Base-by-base conservation (phyloP, 2,113 vertebrate genomes). In the Leptosomus discolor region DNA sequence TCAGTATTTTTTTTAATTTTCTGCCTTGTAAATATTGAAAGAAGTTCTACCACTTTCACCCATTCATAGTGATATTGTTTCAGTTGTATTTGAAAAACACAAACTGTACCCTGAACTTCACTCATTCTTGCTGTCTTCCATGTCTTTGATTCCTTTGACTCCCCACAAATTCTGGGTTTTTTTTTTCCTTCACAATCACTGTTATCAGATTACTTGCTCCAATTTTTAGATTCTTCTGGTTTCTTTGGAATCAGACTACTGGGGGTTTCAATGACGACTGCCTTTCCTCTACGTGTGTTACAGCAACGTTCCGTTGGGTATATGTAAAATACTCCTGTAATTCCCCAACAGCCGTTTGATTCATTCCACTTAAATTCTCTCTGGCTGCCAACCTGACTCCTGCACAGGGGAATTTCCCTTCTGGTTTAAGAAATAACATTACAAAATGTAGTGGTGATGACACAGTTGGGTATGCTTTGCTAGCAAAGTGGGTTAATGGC, bases 401-500 rank as follows among this genome's bases (percentile, higher is more conserved):
- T 12, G 22, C 36, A 9, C 8, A 9, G 5, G 10, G 41, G 15
- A 56, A 56, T 37, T n/a, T n/a, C 26, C 29, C n/a, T 32, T 32
- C 61, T 50, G 63, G 6, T 54, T 69, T n/a, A 21, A 75, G 54
- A 37, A 23, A 32, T 14, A 34, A 68, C 54, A n/a, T 68, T 6
- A 24, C 6, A 1, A 46, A 46, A 6, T 0, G 5, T 2, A 9
- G 39, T 3, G 4, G 11, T 3, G 36, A 37, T 17, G 21, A n/a
- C n/a, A 23, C 5, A 27, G 26, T 8, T 6, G 11, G 2, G 1
- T 11, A 5, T 3, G 9, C 34, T 61, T 53, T 46, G 13, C 54
- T 21, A 17, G 46, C 15, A 13, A 51, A 51, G 6, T 2, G 12
- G 43, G 36, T 39, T 41, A 17, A 19, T 2, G 53, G 27, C 30